Percentiles rank a stretch among this genome's conserved stretches.
Evolutionary conservation across 2,113 vertebrate genomes (phyloP).

Genomic region (Sebastes schlegelii): DNA sequence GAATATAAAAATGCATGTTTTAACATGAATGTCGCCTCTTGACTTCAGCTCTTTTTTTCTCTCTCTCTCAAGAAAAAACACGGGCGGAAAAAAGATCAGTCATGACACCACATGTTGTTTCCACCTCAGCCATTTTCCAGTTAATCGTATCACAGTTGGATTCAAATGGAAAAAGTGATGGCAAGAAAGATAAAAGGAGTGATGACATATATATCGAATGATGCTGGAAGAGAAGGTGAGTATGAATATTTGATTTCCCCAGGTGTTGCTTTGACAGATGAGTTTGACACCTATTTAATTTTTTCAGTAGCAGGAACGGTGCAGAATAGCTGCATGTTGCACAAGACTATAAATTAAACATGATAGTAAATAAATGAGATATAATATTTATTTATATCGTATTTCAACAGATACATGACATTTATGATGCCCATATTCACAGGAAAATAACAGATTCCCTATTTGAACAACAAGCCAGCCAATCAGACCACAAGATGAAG

Average conservation of each 20-base stretch:
- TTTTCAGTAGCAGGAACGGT: not conserved
- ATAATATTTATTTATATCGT: not conserved
- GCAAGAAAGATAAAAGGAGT: slow-evolving; percentile 37
- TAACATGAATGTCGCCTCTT: slow-evolving; percentile 49
- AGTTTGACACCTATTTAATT: not conserved
- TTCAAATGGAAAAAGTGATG: slow-evolving; percentile 35
- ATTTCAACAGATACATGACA: not conserved
- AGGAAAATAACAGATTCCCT: not conserved
- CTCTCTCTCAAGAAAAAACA: slow-evolving; percentile 10
- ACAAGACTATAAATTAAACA: not conserved
- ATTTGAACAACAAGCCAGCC: not conserved
- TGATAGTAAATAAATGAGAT: not conserved
- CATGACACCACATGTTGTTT: slow-evolving; percentile 71
- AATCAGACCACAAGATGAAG: not conserved
- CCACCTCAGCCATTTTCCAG: slow-evolving; percentile 33
- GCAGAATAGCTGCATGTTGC: not conserved
- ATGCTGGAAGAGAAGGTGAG: slow-evolving; percentile 32
- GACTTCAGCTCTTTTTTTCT: slow-evolving; percentile 30
- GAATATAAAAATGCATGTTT: slow-evolving; percentile 61
- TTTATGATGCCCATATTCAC: not conserved
- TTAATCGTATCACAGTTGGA: slow-evolving; percentile 29
- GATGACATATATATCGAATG: slow-evolving; percentile 31
- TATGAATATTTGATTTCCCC: slow-evolving; percentile 45
- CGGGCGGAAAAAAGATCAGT: slow-evolving; percentile 29
- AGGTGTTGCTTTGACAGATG: slow-evolving; percentile 19